These are phyloP conservation scores for Holothuria leucospilota DNA, from an alignment of 53 echinoderm and acorn worm genomes.

Conservation along the genomic window DNA sequence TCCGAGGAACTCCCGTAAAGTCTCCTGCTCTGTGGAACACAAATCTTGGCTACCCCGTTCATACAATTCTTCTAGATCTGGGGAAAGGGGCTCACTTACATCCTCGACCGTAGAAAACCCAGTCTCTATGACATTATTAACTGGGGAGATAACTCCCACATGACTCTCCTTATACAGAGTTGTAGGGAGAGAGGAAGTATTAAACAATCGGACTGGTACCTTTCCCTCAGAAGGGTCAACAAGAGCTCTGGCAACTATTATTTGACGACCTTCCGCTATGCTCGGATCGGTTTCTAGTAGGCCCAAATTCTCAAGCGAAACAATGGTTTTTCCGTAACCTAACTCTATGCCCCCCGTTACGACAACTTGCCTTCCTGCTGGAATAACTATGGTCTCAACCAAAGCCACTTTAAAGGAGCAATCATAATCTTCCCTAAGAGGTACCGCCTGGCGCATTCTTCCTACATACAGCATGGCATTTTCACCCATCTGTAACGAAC, in stretches of 20 bases:
- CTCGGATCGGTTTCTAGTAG: constrained; percentile 3
- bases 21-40: not conserved
- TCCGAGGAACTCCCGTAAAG: not conserved
- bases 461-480: not conserved
- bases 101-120: not conserved
- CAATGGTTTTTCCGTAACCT: not conserved
- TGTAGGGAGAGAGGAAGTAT: not conserved
- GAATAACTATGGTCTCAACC: not conserved
- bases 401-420: constrained; percentile 3
- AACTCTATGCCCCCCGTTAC: not conserved
- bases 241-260: not conserved
- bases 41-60: not conserved
- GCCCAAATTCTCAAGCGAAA: not conserved
- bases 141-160: constrained; percentile 9
- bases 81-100: not conserved
- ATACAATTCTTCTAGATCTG: not conserved
- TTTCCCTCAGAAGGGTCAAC: not conserved
- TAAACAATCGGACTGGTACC: not conserved
- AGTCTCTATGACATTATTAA: not conserved
- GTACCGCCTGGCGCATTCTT: not conserved
- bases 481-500: not conserved
- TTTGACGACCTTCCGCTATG: not conserved
- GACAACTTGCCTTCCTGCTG: not conserved
- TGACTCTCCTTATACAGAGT: not conserved
- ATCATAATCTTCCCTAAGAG: not conserved